Base-by-base conservation (phyloP, 2,797 vertebrate species). In the Hybognathus amarus region DNA sequence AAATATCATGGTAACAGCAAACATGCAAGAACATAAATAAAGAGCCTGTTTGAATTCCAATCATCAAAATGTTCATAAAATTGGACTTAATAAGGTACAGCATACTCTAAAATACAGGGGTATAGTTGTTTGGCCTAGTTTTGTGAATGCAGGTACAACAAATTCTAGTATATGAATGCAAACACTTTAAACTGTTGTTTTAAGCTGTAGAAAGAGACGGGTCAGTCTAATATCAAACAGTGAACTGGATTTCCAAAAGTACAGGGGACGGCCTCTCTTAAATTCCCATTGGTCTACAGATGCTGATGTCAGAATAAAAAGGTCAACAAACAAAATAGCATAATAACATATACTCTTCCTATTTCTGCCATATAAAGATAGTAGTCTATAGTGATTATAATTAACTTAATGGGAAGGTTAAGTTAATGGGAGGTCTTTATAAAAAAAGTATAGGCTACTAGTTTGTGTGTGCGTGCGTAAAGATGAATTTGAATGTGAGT, bases 401-500 rank as follows among this genome's bases (percentile, higher is more conserved):
- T 76, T 17, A 42, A 76, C 36, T 59, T 59, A 10, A 76, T 33
- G 30, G 30, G 30, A 30, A 30, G 30, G 30, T 30, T 30, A 30
- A 30, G 22, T 76, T 59, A 76, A 76, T 76, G 9, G 54, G 54
- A 61, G 54, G 74, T 61, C 54, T 76, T 61, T 36, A 10, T 42
- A 45, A 71, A 40, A 40, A 74, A 64, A 64, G 52, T 40, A 63
- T 33, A 74, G 50, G 50, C 50, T 74, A n/a, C 47, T 15, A 74
- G 71, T 36, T 74, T 54, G 75, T 85, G 45, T 56, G 66, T 64
- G 54, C 10, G 30, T 77, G 52, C 18, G 66, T 85, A 50, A 64
- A 61, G 68, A 75, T 77, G 47, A 50, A 79, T 75, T 42, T 67
- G 50, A 59, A 63, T 84, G 70, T 40, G 54, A 70, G 66, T 78